Percentiles rank a stretch among this genome's conserved stretches.
phyloP scores from a whole-genome alignment of 1,140 invertebrate genomes.

The fruit fly (Drosophila melanogaster) region Release_6_plus_ISO1_MT NT_033777.3:30568501-30569000 shows the following conservation, averaged over 20 bases:
- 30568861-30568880: neutral
- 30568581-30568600: slow-evolving; percentile 28
- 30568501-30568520: slow-evolving; percentile 51
- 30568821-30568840: neutral
- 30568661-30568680: slow-evolving; percentile 24
- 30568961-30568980: no score
- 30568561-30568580: slow-evolving; percentile 65
- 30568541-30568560: slow-evolving; percentile 47
- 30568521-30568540: slow-evolving; percentile 63
- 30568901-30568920: neutral
- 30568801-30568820: slow-evolving; percentile 37
- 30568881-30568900: neutral
- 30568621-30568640: slow-evolving; percentile 78
- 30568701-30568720: slow-evolving; percentile 77
- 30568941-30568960: no score
- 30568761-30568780: slow-evolving; percentile 43
- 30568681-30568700: slow-evolving; percentile 38
- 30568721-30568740: slow-evolving; percentile 53
- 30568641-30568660: slow-evolving; percentile 75
- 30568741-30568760: slow-evolving; percentile 20
- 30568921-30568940: no score
- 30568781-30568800: slow-evolving; percentile 25
- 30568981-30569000: neutral
- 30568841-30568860: neutral
- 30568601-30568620: slow-evolving; percentile 18